phyloP scores from a whole-genome alignment of 2,113 vertebrate species.

The Lycaon pictus region DNA sequence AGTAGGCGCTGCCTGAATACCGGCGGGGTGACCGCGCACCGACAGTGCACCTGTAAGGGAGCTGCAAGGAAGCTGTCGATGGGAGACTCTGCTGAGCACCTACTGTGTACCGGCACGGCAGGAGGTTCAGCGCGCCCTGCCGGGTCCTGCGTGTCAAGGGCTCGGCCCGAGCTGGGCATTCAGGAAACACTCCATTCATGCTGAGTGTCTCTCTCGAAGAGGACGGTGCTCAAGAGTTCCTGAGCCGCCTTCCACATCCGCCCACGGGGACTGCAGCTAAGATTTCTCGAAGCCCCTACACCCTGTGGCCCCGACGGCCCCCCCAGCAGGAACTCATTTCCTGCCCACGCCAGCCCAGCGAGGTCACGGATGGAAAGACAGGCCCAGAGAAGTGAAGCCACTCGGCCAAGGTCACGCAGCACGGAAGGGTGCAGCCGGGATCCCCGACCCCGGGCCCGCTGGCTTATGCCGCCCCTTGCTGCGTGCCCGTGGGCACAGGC shows the following conservation, averaged over 20 bases:
- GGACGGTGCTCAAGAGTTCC: not conserved
- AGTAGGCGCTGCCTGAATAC: not conserved
- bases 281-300: not conserved
- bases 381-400: slow-evolving; percentile 26
- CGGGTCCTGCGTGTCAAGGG: rapidly evolving
- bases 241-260: rapidly evolving
- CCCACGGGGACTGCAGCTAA: not conserved
- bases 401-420: not conserved
- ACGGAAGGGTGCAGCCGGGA: rapidly evolving
- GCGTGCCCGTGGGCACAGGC: rapidly evolving
- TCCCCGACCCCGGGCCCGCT: not conserved
- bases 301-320: not conserved
- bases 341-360: not conserved
- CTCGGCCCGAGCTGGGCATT: not conserved
- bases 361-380: not conserved
- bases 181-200: not conserved
- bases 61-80: too few relatives aligned
- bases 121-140: rapidly evolving
- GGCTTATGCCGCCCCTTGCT: not conserved
- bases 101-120: rapidly evolving
- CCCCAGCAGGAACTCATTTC: rapidly evolving
- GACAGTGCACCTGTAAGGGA: not conserved
- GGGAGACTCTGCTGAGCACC: not conserved
- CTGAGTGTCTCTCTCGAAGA: not conserved
- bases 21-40: rapidly evolving